Conservation (phyloP, 2,113 vertebrate species). For the Sylvietta virens region DNA sequence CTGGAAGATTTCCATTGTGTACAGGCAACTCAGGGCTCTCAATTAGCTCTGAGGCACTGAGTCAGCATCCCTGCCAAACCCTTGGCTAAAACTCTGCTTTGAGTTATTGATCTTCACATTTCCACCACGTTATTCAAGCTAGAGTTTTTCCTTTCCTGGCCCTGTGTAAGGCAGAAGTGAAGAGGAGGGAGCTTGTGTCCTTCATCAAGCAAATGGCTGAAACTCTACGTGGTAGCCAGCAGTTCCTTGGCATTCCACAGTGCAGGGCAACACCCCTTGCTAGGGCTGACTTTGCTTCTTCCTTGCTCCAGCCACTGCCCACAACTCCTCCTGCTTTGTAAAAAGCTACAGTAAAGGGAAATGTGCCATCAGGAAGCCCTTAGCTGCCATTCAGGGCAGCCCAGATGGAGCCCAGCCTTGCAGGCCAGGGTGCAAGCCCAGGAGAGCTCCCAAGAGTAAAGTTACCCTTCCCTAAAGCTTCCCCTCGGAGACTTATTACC, state of each 20-base stretch:
- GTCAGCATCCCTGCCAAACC: neutral
- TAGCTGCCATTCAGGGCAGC: neutral
- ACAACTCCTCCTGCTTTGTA: neutral
- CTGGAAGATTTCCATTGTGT: neutral
- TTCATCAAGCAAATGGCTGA: neutral
- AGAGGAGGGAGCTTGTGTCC: neutral
- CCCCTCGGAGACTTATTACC: neutral
- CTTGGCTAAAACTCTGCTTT: neutral
- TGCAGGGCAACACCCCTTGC: neutral
- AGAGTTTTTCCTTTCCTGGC: neutral
- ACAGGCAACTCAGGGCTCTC: neutral
- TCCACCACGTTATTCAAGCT: neutral
- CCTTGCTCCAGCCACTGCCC: neutral
- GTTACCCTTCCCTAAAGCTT: neutral
- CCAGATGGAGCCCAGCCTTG: neutral
- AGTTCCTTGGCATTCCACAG: neutral
- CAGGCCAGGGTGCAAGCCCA: neutral
- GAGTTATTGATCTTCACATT: neutral
- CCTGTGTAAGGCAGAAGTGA: neutral
- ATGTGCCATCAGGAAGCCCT: neutral
- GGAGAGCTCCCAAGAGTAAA: neutral
- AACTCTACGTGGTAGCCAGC: accelerated
- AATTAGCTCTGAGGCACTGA: neutral
- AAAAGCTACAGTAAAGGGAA: neutral
- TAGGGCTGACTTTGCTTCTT: neutral